phyloP scores from a whole-genome alignment of 2,888 invertebrate genomes.

The Phasia obesa region DNA sequence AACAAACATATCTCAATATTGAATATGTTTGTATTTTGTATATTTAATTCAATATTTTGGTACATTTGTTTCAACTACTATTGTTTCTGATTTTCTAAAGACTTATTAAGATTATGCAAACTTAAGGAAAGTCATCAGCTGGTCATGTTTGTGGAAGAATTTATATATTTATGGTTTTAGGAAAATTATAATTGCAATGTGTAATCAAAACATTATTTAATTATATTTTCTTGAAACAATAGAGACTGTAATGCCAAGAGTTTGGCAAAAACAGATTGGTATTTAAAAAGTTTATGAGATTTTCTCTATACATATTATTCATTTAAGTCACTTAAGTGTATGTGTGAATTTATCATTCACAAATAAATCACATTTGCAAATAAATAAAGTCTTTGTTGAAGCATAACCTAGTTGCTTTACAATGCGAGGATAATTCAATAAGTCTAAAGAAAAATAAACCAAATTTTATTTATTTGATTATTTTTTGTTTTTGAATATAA shows the following conservation, averaged over 20 bases:
- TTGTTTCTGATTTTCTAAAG: conserved; percentile 3
- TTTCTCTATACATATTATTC: too few relatives aligned
- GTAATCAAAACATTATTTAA: conserved; percentile 19
- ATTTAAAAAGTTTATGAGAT: neutral
- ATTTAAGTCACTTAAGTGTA: neutral
- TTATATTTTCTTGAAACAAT: conserved; percentile 27
- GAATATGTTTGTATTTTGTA: neutral
- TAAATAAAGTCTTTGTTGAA: too few relatives aligned
- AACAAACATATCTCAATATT: neutral
- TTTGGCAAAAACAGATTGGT: conserved; percentile 6
- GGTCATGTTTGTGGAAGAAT: neutral
- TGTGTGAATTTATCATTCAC: neutral
- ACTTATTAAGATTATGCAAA: neutral
- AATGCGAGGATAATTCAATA: too few relatives aligned
- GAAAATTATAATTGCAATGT: conserved; percentile 17
- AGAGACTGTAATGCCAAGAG: neutral
- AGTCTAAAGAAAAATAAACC: too few relatives aligned
- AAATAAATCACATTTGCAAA: too few relatives aligned
- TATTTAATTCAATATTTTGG: neutral
- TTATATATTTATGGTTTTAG: neutral
- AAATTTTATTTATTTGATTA: too few relatives aligned
- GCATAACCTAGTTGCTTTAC: too few relatives aligned
- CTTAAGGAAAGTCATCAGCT: conserved; percentile 3
- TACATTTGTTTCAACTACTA: neutral
- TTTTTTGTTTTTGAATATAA: too few relatives aligned